Evolutionary conservation across 2,797 vertebrate species (phyloP).

Genomic region (Gila robusta): DNA sequence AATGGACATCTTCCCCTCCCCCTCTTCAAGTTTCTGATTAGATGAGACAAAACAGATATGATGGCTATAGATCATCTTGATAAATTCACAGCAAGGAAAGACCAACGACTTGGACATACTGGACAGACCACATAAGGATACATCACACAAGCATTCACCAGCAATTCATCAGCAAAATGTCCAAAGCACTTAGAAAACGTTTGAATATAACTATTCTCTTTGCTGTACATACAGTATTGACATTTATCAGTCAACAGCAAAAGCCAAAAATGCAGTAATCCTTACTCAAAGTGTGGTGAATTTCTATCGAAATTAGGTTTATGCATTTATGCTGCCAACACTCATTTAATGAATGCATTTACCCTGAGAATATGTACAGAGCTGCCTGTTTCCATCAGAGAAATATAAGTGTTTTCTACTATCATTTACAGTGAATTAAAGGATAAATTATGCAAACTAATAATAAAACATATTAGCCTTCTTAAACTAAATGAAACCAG

Average conservation of each 20-base stretch:
- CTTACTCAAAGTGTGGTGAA: background rate
- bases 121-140: background rate
- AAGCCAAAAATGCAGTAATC: background rate
- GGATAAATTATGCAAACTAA: background rate
- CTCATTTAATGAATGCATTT: conserved; percentile 6
- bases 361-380: background rate
- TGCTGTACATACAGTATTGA: background rate
- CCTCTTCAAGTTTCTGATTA: conserved; percentile 82
- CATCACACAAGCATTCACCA: background rate
- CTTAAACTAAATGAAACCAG: background rate
- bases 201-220: background rate
- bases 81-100: background rate
- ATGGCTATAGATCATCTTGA: background rate
- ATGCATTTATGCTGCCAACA: background rate
- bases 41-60: conserved; percentile 22
- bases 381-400: background rate
- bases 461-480: background rate
- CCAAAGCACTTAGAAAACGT: background rate
- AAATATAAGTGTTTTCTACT: background rate
- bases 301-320: background rate
- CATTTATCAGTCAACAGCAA: background rate
- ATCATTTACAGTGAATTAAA: background rate
- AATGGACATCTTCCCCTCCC: conserved; percentile 90
- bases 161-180: background rate
- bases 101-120: background rate